Conservation (phyloP, 2,888 invertebrate species). For the Hemaris fuciformis region DNA sequence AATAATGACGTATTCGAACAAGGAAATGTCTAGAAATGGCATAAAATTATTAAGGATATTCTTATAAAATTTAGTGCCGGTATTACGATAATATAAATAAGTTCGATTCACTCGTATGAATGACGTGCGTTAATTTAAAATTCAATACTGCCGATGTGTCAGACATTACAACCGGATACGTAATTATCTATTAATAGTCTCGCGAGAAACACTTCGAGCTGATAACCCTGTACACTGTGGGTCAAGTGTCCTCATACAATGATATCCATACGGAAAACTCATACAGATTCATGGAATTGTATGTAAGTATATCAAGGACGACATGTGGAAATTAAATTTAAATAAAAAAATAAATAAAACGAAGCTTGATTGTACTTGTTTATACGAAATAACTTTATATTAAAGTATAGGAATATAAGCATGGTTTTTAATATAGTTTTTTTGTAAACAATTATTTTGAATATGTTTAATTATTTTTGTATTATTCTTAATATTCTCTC, state of each 20-base stretch:
- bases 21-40: neutral
- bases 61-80: neutral
- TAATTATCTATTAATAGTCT: neutral
- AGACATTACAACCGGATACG: constrained; percentile 5
- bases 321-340: neutral
- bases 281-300: neutral
- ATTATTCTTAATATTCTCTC: too few relatives aligned
- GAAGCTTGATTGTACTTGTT: neutral
- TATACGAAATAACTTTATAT: too few relatives aligned
- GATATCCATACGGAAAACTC: neutral
- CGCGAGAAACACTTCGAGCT: neutral
- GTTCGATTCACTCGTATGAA: neutral
- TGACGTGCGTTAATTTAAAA: neutral
- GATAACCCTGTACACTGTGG: neutral
- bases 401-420: too few relatives aligned
- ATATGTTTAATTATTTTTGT: too few relatives aligned
- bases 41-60: neutral
- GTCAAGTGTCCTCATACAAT: neutral
- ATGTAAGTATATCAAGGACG: neutral
- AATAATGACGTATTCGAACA: too few relatives aligned
- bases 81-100: neutral
- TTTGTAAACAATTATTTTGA: neutral
- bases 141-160: neutral
- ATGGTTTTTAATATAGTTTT: too few relatives aligned
- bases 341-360: neutral